Percentiles rank a stretch among this genome's conserved stretches.
Conservation (phyloP, 2,888 invertebrate species). For the Blastobasis lacticolella region DNA sequence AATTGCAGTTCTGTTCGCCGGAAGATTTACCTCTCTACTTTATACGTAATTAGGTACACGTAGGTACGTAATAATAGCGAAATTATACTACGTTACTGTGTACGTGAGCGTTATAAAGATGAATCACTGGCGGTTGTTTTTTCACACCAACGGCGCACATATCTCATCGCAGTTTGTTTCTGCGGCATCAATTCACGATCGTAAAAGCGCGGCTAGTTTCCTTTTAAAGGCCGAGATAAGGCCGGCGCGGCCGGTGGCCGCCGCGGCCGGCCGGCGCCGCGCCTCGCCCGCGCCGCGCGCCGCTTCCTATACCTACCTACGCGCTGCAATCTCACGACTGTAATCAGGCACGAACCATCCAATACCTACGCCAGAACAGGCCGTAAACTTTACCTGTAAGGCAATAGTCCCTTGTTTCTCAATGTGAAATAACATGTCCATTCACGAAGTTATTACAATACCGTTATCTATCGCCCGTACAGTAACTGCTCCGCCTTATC, state of each 20-base stretch:
- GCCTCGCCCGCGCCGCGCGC: not conserved
- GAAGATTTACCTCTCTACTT: no score
- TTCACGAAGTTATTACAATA: not conserved
- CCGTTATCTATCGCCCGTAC: not conserved
- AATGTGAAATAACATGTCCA: not conserved
- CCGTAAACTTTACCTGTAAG: not conserved
- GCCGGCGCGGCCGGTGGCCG: constrained; percentile 22
- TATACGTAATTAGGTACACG: no score
- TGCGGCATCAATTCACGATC: constrained; percentile 33
- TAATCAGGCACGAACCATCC: constrained; percentile 10
- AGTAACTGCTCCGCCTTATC: constrained; percentile 7
- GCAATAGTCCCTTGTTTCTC: no score
- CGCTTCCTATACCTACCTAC: constrained; percentile 16
- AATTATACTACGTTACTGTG: no score
- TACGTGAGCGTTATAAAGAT: no score
- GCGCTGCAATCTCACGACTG: constrained; percentile 25
- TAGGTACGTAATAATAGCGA: no score
- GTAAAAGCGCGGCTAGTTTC: constrained; percentile 63
- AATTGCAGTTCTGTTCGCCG: no score
- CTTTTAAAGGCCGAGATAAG: constrained; percentile 62
- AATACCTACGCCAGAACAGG: not conserved
- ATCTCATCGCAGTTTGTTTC: constrained; percentile 30
- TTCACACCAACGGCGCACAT: no score
- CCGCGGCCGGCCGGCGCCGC: constrained; percentile 17
- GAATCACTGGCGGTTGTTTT: no score